A percentile compares a stretch with the other conserved stretches of the same genome.
Conservation (phyloP, 2,797 vertebrate genomes). For the Sebastes flavidus region DNA sequence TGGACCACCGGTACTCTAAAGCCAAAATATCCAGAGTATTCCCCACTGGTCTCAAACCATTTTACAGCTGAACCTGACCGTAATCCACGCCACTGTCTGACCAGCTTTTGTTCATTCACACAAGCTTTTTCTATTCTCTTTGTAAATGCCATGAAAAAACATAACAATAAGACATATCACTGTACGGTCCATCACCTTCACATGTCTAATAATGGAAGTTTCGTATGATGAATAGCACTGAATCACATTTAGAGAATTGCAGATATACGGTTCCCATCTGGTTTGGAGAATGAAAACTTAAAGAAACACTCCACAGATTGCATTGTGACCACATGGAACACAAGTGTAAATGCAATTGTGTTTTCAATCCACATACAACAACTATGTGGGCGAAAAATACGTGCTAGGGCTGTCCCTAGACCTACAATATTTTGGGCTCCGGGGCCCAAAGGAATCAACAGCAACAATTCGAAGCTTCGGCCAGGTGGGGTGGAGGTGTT, state of each 20-base stretch:
- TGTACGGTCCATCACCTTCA: background rate
- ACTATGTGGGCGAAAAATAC: too few species aligned
- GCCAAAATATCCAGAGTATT: background rate
- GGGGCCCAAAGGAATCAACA: too few species aligned
- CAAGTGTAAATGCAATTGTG: too few species aligned
- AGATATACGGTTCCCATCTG: background rate
- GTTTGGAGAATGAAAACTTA: background rate
- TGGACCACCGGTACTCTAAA: slow-evolving; percentile 18
- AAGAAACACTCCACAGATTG: background rate
- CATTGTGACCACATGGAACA: too few species aligned
- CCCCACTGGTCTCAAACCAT: background rate
- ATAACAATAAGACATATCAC: background rate
- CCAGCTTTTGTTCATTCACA: background rate
- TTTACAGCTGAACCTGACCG: slow-evolving; percentile 9
- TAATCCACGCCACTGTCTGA: background rate
- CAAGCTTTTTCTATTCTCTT: background rate
- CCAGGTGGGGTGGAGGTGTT: too few species aligned
- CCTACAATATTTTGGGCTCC: too few species aligned
- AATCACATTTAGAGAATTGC: background rate
- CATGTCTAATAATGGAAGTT: background rate
- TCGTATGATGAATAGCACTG: background rate
- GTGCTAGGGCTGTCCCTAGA: too few species aligned
- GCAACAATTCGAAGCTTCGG: too few species aligned
- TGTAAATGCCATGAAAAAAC: background rate
- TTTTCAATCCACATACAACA: too few species aligned